Evolutionary conservation across 2,888 invertebrate genomes (phyloP).

Genomic region (Campaea margaritaria): DNA sequence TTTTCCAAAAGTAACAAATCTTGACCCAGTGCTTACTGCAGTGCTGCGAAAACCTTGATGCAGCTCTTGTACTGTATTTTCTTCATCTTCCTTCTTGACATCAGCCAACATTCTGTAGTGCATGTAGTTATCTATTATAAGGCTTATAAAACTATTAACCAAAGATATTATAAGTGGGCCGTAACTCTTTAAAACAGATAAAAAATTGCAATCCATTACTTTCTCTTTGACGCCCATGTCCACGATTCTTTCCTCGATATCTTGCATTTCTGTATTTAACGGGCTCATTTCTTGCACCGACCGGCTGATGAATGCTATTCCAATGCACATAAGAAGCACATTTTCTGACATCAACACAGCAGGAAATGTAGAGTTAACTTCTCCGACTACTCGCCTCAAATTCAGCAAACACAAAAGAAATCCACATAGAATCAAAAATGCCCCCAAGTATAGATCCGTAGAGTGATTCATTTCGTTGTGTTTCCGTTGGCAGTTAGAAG

Average conservation of each 20-base stretch:
- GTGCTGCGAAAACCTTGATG: conserved; percentile 15
- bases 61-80: conserved; percentile 62
- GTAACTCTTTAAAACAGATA: conserved; percentile 64
- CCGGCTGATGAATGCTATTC: conserved; percentile 67
- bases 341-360: conserved; percentile 74
- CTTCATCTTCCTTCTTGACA: conserved; percentile 60
- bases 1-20: conserved; percentile 54
- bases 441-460: conserved; percentile 69
- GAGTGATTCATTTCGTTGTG: conserved; percentile 61
- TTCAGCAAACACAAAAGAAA: conserved; percentile 71
- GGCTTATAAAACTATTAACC: conserved; percentile 74
- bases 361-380: conserved; percentile 55
- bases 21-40: conserved; percentile 27
- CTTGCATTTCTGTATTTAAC: conserved; percentile 51
- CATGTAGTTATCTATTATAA: conserved; percentile 76
- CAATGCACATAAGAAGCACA: conserved; percentile 70
- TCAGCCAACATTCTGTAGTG: conserved; percentile 69
- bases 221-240: conserved; percentile 40
- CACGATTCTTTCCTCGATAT: conserved; percentile 58
- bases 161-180: conserved; percentile 73
- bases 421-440: conserved; percentile 69
- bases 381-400: conserved; percentile 62
- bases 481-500: conserved; percentile 28
- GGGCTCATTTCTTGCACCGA: conserved; percentile 59
- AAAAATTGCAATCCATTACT: conserved; percentile 59